These are phyloP conservation scores for Lepus townsendii DNA, from an alignment of 2,797 vertebrate species.

Conservation along the genomic window DNA sequence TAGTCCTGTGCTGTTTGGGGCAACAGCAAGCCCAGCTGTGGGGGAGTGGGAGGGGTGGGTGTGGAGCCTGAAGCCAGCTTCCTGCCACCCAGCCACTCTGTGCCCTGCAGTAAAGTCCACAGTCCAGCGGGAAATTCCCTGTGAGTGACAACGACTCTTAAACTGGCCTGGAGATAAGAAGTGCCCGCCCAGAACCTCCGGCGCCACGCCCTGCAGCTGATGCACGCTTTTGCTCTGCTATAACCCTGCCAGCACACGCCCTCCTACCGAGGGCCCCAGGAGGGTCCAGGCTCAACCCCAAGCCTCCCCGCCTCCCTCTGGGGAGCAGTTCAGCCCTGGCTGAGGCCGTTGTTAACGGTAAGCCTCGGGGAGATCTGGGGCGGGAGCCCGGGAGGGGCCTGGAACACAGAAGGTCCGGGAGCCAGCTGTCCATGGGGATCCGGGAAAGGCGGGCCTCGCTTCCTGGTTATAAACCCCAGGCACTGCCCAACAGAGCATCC, in stretches of 20 bases:
- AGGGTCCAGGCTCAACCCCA: background rate
- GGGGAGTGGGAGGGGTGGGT: too few species aligned
- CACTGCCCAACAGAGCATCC: background rate
- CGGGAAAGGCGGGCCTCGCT: background rate
- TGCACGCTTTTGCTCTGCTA: background rate
- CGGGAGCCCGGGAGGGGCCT: background rate
- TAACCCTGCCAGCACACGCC: background rate
- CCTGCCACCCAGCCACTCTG: background rate
- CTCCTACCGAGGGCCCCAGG: background rate
- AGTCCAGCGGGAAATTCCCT: slow-evolving; percentile 71
- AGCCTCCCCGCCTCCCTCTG: background rate
- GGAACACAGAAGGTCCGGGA: slow-evolving; percentile 37
- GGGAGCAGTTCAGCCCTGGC: background rate
- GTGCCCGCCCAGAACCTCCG: background rate
- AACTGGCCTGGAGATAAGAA: slow-evolving; percentile 60
- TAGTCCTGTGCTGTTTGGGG: background rate
- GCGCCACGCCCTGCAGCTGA: background rate
- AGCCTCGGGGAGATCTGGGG: background rate
- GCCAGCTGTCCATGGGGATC: background rate
- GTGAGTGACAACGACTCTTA: slow-evolving; percentile 33
- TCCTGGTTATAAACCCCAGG: background rate
- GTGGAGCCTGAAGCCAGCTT: background rate
- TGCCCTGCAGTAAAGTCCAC: slow-evolving; percentile 32
- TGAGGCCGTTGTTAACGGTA: background rate
- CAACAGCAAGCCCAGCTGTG: background rate